These are phyloP conservation scores for Psittacula derbiana DNA, from an alignment of 2,797 vertebrate species.

Conservation along the genomic window DNA sequence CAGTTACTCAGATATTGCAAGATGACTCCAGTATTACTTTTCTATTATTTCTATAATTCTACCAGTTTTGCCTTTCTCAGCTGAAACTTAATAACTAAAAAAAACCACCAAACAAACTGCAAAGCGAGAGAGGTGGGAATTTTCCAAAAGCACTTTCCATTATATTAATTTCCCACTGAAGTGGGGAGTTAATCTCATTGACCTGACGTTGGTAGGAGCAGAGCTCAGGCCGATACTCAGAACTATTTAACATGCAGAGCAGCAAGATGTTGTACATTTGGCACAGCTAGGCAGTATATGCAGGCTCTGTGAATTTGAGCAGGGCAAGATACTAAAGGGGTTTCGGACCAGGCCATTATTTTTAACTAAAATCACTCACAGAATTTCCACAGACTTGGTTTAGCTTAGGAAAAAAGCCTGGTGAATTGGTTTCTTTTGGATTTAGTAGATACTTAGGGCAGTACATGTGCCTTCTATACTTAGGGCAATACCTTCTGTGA, in stretches of 20 bases:
- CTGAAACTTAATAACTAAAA: neutral
- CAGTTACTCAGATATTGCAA: neutral
- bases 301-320: neutral
- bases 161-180: neutral
- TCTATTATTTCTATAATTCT: neutral
- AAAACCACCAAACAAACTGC: too few relatives aligned
- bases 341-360: neutral
- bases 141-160: neutral
- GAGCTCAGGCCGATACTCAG: neutral
- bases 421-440: neutral
- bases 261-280: neutral
- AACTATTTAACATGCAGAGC: fast-evolving
- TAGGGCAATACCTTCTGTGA: neutral
- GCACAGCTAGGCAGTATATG: neutral
- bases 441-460: neutral
- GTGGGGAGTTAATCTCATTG: neutral
- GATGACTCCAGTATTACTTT: neutral
- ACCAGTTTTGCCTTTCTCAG: neutral
- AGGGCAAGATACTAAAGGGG: neutral
- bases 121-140: neutral
- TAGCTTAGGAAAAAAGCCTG: neutral
- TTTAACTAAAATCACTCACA: neutral
- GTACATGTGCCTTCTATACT: neutral
- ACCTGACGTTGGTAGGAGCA: neutral
- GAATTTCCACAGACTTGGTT: neutral